A percentile compares a stretch with the other conserved stretches of the same genome.
Evolutionary conservation across 2,888 invertebrate genomes (phyloP).

Genomic region (Nysson spinosus): DNA sequence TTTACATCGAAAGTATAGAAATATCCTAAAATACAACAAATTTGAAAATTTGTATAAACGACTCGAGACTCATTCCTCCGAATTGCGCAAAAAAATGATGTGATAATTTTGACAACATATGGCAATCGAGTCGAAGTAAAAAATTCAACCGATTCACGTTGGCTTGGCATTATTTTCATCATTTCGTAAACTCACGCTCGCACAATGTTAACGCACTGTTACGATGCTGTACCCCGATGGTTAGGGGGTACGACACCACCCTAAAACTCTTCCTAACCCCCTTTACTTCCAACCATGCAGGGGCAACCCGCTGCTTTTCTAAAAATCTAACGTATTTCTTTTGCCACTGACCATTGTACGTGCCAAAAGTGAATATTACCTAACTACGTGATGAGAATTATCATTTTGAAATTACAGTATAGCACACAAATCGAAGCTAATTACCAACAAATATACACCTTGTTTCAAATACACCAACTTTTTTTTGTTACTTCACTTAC

Average conservation of each 20-base stretch:
- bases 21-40: no score
- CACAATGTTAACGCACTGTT: slow-evolving; percentile 60
- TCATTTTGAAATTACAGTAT: no score
- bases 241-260: slow-evolving; percentile 41
- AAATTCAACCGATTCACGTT: slow-evolving; percentile 51
- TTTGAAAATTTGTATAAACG: no score
- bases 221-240: slow-evolving; percentile 41
- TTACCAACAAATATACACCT: no score
- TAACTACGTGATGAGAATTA: slow-evolving; percentile 57
- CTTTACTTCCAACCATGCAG: slow-evolving; percentile 27
- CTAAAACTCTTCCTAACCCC: slow-evolving; percentile 48
- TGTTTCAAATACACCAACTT: no score
- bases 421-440: no score
- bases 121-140: slow-evolving; percentile 29
- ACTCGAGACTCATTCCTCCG: no score
- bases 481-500: no score
- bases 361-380: slow-evolving; percentile 9
- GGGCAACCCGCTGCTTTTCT: slow-evolving; percentile 37
- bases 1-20: no score
- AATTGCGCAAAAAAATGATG: background rate
- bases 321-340: slow-evolving; percentile 31
- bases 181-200: slow-evolving; percentile 67
- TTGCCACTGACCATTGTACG: slow-evolving; percentile 21
- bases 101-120: slow-evolving; percentile 10
- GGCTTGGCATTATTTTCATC: slow-evolving; percentile 54